Evolutionary conservation across 2,888 invertebrate species (phyloP).

Genomic region (Caenorhabditis panamensis): DNA sequence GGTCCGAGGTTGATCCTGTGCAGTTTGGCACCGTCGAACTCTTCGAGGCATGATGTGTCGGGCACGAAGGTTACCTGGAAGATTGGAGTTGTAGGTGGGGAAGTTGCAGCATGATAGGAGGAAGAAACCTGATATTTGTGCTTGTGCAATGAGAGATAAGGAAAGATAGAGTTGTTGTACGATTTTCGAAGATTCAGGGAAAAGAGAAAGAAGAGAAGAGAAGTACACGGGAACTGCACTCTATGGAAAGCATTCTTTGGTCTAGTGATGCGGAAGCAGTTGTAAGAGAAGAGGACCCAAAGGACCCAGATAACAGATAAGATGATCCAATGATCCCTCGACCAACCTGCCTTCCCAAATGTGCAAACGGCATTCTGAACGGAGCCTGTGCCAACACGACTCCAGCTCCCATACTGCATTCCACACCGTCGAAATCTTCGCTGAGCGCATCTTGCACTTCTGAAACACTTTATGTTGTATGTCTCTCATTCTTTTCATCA

Average conservation of each 20-base stretch:
- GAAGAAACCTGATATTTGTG: slow-evolving; percentile 27
- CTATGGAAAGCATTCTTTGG: slow-evolving; percentile 10
- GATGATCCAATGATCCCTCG: too few relatives aligned
- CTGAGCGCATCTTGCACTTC: slow-evolving; percentile 72
- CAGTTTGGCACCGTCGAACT: slow-evolving; percentile 62
- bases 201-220: slow-evolving; percentile 15
- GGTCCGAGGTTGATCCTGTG: slow-evolving; percentile 61
- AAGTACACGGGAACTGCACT: slow-evolving; percentile 38
- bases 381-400: slow-evolving; percentile 73
- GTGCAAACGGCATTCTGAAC: slow-evolving; percentile 67
- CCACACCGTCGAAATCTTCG: slow-evolving; percentile 71
- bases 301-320: too few relatives aligned
- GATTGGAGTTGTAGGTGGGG: background rate
- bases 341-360: slow-evolving; percentile 70
- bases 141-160: slow-evolving; percentile 4
- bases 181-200: slow-evolving; percentile 34
- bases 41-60: slow-evolving; percentile 67
- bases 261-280: background rate
- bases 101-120: slow-evolving; percentile 7
- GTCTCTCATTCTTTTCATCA: too few relatives aligned
- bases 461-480: slow-evolving; percentile 42
- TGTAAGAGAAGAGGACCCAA: too few relatives aligned
- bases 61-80: slow-evolving; percentile 67
- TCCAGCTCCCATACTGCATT: slow-evolving; percentile 74
- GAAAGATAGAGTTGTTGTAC: slow-evolving; percentile 36